These are phyloP conservation scores for Picus viridis DNA, from an alignment of 2,797 vertebrate species.

Conservation along the genomic window DNA sequence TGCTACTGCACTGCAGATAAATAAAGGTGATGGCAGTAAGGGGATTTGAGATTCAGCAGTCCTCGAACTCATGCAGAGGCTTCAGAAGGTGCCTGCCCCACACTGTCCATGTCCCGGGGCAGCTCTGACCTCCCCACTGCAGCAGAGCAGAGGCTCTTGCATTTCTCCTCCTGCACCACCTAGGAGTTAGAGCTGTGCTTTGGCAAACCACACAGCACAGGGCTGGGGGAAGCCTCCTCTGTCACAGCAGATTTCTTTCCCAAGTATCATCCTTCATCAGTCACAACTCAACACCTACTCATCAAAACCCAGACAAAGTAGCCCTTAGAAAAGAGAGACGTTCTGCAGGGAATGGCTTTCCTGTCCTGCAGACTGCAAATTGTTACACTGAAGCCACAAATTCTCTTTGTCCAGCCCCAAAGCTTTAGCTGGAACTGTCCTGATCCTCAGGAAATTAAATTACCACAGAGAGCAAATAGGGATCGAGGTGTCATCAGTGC, in stretches of 20 bases:
- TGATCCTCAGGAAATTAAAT: neutral
- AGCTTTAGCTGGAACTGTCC: neutral
- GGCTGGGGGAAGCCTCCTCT: neutral
- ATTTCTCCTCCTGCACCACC: neutral
- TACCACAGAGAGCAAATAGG: neutral
- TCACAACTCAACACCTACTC: neutral
- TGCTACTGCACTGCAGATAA: constrained; percentile 36
- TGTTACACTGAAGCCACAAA: neutral
- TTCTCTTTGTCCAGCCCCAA: neutral
- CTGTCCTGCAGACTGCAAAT: neutral
- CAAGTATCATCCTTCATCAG: neutral
- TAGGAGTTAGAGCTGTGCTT: neutral
- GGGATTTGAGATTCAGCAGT: neutral
- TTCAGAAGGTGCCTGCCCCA: neutral
- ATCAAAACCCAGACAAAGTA: neutral
- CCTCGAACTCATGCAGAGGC: neutral
- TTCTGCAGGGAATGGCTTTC: neutral
- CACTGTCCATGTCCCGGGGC: neutral
- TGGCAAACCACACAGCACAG: neutral
- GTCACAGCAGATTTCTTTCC: neutral
- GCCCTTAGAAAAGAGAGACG: neutral
- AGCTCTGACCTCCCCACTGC: neutral
- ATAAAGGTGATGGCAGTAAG: neutral
- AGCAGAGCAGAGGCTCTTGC: neutral
- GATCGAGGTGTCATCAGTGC: neutral